Conservation (phyloP, 2,797 vertebrate species). For the Pipistrellus nathusii region DNA sequence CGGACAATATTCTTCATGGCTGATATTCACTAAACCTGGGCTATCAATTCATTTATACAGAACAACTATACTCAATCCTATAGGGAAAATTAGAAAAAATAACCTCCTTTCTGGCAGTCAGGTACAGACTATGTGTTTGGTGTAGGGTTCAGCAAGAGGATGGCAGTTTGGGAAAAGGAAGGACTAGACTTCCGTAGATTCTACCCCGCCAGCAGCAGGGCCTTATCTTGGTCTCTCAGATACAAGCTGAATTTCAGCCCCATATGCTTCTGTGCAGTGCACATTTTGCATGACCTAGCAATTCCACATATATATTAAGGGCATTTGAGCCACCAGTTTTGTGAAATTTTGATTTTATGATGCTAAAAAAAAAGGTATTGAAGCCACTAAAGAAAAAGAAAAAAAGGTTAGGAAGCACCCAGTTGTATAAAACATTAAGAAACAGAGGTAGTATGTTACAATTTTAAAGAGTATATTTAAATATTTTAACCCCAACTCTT, state of each 20-base stretch:
- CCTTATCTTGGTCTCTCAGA: neutral
- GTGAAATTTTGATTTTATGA: neutral
- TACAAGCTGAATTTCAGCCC: neutral
- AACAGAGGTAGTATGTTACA: neutral
- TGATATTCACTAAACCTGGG: neutral
- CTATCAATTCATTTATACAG: neutral
- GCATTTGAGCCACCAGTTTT: neutral
- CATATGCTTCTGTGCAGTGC: neutral
- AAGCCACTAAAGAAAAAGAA: neutral
- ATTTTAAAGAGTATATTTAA: neutral
- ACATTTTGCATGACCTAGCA: neutral
- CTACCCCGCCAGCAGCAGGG: neutral
- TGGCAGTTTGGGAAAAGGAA: neutral
- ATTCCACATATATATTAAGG: neutral
- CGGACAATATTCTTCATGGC: neutral
- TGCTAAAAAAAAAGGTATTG: neutral
- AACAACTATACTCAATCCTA: neutral
- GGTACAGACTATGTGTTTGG: neutral
- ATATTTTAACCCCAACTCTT: neutral
- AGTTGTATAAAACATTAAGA: conserved; percentile 10
- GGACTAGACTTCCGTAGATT: neutral
- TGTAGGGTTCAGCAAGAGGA: neutral
- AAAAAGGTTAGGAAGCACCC: neutral
- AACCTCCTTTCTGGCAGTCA: neutral
- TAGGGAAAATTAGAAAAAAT: neutral